Percentiles rank a stretch among this genome's conserved stretches.
phyloP scores from a whole-genome alignment of 2,888 invertebrate genomes.

The Germaria angustata region DNA sequence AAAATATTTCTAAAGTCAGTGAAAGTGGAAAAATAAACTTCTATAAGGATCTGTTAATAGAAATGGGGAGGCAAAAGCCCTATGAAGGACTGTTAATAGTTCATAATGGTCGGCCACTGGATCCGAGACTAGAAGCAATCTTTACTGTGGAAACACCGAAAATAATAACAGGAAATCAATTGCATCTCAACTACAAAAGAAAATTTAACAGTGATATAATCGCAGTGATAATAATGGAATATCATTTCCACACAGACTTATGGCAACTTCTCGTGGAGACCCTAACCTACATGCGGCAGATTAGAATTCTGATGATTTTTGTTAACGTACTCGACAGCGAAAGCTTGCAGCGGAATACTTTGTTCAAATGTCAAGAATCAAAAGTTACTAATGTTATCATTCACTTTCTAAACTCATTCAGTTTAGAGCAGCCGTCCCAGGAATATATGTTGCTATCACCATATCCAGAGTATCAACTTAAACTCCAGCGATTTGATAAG shows the following conservation, averaged over 20 bases:
- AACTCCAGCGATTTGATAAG: background rate
- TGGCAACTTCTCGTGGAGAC: background rate
- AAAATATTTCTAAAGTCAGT: background rate
- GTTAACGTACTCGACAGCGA: background rate
- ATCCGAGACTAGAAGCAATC: conserved; percentile 7
- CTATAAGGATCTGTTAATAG: background rate
- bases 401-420: conserved; percentile 1
- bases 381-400: conserved; percentile 35
- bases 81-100: conserved; percentile 23
- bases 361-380: background rate
- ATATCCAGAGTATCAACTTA: conserved; percentile 32
- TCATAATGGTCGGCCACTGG: background rate
- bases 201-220: conserved; percentile 32
- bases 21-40: background rate
- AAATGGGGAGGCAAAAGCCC: background rate
- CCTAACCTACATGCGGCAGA: conserved; percentile 34
- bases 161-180: background rate
- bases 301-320: conserved; percentile 37
- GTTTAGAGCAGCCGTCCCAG: background rate
- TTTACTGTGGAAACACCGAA: conserved; percentile 12
- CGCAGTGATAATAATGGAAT: conserved; percentile 35
- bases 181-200: conserved; percentile 7
- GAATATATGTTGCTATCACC: conserved; percentile 18
- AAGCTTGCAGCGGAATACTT: background rate
- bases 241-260: background rate